Evolutionary conservation across 2,113 vertebrate species (phyloP), one percentile per base, ranked within the genome.

Genomic region (Bos javanicus): DNA sequence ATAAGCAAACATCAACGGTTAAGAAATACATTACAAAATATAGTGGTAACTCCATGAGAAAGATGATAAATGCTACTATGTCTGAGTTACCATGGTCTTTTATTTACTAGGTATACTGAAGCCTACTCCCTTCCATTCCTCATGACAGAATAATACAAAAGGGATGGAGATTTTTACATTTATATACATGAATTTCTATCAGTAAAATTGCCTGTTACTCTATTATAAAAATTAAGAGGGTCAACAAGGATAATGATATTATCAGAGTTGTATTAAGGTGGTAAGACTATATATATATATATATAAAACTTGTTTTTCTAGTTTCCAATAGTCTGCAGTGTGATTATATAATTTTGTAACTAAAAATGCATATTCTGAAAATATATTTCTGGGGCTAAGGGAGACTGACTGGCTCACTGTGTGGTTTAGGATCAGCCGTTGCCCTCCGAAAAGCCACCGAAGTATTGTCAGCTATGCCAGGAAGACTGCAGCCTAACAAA

Each of bases 381-480:
- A 62, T 39, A 48, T 88, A 7, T 88, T 80, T 83, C 54, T 33
- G 28, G 36, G 30, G 25, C 60, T 71, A 0, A 52, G 39, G 33
- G 25, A 90, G 13, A 86, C 14, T 97, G 76, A 95, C n/a, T 2
- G 10, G 64, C 25, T 94, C 43, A 8, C 1, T 94, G 54, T 7
- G 80, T 97, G 54, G 8, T 98, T 86, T 98, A 99, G 99, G 99
- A 99, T 2, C 98, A 98, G 64, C 97, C 4, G 7, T 39, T 1
- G 3, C 98, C 98, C 91, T 98, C 98, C 17, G 98, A 89, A 21
- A 98, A 97, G 0, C 81, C 98, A 0, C 98, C 97, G 50, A 9
- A 99, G 36, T 99, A 23, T 23, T 74, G 99, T 90, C 98, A 99
- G 17, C 98, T 99, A 39, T 99, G 99, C 98, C 98, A 98, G 83